Conservation (phyloP, 1,140 invertebrate species). For the Drosophila repletoides region DNA sequence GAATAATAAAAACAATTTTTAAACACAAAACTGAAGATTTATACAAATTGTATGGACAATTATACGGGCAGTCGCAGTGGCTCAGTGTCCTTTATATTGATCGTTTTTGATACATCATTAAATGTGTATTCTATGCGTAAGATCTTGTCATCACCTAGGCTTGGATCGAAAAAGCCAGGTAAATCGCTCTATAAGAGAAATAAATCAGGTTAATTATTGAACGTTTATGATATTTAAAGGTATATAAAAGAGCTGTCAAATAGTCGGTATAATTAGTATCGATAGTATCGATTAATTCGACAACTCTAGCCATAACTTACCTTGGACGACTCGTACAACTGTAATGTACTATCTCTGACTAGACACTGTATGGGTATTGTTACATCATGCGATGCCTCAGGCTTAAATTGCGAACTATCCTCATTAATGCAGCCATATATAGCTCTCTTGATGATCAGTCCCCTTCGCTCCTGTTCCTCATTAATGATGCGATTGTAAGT, state of each 20-base stretch:
- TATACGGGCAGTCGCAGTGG: conserved; percentile 88
- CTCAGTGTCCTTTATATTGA: conserved; percentile 91
- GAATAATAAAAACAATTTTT: conserved; percentile 67
- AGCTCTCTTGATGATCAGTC: conserved; percentile 93
- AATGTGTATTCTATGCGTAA: conserved; percentile 94
- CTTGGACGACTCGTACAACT: conserved; percentile 93
- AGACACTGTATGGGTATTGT: conserved; percentile 96
- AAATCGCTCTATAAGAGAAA: conserved; percentile 90
- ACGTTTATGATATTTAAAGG: neutral
- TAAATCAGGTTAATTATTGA: neutral
- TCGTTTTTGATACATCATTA: conserved; percentile 89
- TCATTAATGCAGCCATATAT: conserved; percentile 89
- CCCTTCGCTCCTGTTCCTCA: conserved; percentile 90
- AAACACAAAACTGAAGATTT: conserved; percentile 73
- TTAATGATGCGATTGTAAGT: conserved; percentile 89
- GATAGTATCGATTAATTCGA: too few species aligned
- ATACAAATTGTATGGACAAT: conserved; percentile 45
- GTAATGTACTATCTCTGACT: conserved; percentile 94
- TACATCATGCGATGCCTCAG: conserved; percentile 90
- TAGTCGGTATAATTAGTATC: too few species aligned
- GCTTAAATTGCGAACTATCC: conserved; percentile 62
- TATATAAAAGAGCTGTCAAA: neutral
- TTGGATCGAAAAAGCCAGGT: conserved; percentile 98
- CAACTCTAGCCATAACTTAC: conserved; percentile 85
- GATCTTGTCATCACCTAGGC: conserved; percentile 95